Evolutionary conservation across 2,888 invertebrate species (phyloP).

Genomic region (Xestia rhomboidea): DNA sequence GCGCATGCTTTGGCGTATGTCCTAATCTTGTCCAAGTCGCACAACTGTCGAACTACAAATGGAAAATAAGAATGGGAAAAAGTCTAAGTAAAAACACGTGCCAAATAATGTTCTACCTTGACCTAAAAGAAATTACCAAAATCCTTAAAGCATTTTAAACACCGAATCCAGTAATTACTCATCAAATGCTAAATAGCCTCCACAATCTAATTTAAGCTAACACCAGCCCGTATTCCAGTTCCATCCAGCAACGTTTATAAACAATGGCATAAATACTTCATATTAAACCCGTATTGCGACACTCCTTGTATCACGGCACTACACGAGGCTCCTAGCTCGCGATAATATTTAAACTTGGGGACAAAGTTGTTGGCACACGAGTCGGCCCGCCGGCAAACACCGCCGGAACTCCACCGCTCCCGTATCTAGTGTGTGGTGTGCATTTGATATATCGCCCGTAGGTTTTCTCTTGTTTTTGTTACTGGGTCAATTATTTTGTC

Average conservation of each 20-base stretch:
- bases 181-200: conserved; percentile 50
- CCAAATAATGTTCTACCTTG: neutral
- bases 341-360: conserved; percentile 69
- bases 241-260: conserved; percentile 54
- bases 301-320: conserved; percentile 59
- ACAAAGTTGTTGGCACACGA: conserved; percentile 69
- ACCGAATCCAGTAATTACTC: conserved; percentile 32
- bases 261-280: conserved; percentile 62
- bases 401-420: conserved; percentile 67
- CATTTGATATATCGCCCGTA: conserved; percentile 69
- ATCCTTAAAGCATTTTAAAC: neutral
- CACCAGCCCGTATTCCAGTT: conserved; percentile 48
- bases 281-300: conserved; percentile 68
- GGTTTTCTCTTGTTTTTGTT: conserved; percentile 70
- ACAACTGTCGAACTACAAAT: neutral
- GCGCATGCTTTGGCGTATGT: neutral
- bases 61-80: neutral
- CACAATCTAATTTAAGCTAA: conserved; percentile 55
- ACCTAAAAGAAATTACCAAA: conserved; percentile 20
- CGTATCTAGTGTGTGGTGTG: conserved; percentile 67
- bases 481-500: conserved; percentile 69
- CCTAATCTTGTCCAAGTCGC: neutral
- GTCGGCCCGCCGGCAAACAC: conserved; percentile 63
- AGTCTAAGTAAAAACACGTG: neutral
- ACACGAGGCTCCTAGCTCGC: conserved; percentile 62